phyloP scores from a whole-genome alignment of 2,113 vertebrate genomes.

The Microcebus jonahi region DNA sequence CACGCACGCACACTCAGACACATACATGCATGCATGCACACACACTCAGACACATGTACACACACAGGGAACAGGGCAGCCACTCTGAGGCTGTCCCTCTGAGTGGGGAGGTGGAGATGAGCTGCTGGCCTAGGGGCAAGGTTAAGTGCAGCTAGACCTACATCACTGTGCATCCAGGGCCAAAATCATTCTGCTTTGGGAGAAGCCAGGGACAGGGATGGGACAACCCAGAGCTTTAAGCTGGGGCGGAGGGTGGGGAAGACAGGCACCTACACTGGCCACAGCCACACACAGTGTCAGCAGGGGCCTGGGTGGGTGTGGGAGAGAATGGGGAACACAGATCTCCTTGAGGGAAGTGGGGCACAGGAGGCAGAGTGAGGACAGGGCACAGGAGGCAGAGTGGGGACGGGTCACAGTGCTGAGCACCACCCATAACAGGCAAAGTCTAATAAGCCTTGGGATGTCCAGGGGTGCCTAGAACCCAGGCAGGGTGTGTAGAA shows the following conservation, averaged over 20 bases:
- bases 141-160: neutral
- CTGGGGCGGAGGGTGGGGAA: neutral
- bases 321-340: neutral
- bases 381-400: neutral
- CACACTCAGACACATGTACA: neutral
- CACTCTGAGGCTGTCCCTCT: neutral
- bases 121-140: neutral
- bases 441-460: neutral
- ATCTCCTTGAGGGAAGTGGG: neutral
- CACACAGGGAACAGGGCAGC: neutral
- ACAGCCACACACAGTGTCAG: neutral
- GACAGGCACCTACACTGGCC: neutral
- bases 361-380: neutral
- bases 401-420: too few relatives aligned
- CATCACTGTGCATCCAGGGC: too few relatives aligned
- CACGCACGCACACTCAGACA: neutral
- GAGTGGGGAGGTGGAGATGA: neutral
- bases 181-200: neutral
- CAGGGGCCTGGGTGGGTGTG: neutral
- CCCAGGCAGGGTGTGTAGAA: neutral
- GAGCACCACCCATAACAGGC: neutral
- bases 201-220: neutral
- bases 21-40: rapidly evolving
- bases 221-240: neutral
- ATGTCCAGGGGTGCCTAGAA: too few relatives aligned